Percentiles rank a stretch among this genome's conserved stretches.
Evolutionary conservation across 2,113 vertebrate genomes (phyloP).

Genomic region (Corvus moneduloides): DNA sequence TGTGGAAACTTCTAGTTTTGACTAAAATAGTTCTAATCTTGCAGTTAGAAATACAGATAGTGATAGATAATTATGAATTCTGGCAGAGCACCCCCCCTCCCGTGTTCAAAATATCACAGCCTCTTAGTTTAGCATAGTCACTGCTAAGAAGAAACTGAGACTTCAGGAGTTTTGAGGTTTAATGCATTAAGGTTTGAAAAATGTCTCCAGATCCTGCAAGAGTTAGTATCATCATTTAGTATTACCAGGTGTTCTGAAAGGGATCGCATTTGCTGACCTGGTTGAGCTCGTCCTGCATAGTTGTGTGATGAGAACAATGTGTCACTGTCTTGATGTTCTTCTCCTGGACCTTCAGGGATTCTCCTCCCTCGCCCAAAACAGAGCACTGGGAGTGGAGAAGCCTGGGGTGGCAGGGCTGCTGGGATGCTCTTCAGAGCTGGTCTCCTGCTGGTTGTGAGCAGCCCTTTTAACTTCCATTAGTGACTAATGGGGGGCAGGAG

Average conservation of each 20-base stretch:
- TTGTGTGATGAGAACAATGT: background rate
- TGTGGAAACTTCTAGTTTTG: background rate
- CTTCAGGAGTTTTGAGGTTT: background rate
- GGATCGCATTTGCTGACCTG: background rate
- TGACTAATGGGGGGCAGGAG: background rate
- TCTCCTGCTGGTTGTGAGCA: background rate
- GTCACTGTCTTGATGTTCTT: background rate
- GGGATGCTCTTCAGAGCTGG: background rate
- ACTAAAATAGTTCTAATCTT: slow-evolving; percentile 1
- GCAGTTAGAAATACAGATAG: slow-evolving; percentile 1
- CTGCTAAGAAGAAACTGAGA: background rate
- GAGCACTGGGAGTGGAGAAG: background rate
- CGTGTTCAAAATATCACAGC: background rate
- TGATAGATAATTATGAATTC: background rate
- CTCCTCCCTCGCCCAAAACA: background rate
- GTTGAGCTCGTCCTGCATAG: background rate
- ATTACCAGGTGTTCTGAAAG: background rate
- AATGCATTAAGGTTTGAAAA: background rate
- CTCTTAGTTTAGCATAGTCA: slow-evolving; percentile 7
- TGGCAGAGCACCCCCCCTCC: background rate
- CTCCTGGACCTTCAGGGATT: background rate
- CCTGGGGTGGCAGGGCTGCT: background rate
- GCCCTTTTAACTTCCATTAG: background rate
- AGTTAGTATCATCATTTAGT: background rate
- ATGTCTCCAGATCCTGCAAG: background rate